Conservation (phyloP, 2,797 vertebrate genomes). For the Hydrophis major region DNA sequence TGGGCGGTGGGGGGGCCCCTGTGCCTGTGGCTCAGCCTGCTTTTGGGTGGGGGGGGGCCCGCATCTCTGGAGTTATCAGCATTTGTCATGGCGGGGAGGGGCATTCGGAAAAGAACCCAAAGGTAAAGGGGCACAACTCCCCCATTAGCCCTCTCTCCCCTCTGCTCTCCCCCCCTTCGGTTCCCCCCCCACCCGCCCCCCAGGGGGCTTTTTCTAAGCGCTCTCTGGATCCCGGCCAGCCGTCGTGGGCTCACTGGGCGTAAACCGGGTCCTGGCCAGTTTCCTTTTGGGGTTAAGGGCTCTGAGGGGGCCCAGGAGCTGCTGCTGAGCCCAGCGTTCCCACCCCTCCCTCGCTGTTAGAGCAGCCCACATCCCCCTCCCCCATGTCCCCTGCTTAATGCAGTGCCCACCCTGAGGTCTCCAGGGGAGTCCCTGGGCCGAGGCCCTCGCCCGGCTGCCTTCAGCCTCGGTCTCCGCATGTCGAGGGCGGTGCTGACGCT, state of each 20-base stretch:
- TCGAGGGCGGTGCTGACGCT: constrained; percentile 34
- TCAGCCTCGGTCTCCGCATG: accelerated
- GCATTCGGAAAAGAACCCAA: background rate
- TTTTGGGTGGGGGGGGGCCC: background rate
- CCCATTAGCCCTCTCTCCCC: background rate
- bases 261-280: background rate
- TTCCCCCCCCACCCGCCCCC: background rate
- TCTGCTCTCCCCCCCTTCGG: accelerated
- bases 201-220: background rate
- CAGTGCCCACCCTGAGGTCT: background rate
- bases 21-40: background rate
- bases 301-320: background rate
- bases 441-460: background rate
- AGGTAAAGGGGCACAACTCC: background rate
- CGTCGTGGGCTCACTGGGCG: background rate
- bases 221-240: background rate
- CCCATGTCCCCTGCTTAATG: background rate
- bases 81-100: background rate
- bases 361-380: background rate
- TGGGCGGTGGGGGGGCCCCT: background rate
- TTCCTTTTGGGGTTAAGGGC: background rate
- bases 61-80: background rate
- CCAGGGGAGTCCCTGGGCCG: too few species aligned
- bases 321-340: background rate
- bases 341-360: background rate